These are phyloP conservation scores for Dorcus hopei DNA, from an alignment of 2,888 invertebrate species.

Conservation along the genomic window DNA sequence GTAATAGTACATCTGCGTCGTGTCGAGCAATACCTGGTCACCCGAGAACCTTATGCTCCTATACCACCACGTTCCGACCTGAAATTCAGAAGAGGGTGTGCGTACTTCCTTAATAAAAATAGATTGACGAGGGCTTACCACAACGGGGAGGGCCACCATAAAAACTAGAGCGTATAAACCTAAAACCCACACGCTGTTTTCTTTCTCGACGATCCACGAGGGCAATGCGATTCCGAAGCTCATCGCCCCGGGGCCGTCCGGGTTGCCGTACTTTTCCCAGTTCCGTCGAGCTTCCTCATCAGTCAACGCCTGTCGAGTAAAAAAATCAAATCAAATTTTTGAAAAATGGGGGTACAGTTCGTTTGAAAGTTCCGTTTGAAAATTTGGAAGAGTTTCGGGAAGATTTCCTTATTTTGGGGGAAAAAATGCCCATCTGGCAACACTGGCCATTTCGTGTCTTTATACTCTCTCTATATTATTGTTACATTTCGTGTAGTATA, in stretches of 20 bases:
- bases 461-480: too few relatives aligned
- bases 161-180: conserved; percentile 94
- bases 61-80: conserved; percentile 98
- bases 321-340: neutral
- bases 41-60: conserved; percentile 95
- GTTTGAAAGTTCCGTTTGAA: too few relatives aligned
- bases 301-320: conserved; percentile 71
- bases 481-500: too few relatives aligned
- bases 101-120: neutral
- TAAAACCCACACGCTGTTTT: conserved; percentile 97
- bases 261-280: conserved; percentile 99
- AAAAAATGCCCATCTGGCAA: too few relatives aligned
- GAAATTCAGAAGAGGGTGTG: conserved; percentile 22
- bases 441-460: too few relatives aligned
- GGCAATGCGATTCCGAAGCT: conserved; percentile 99
- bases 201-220: conserved; percentile 99
- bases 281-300: conserved; percentile 96
- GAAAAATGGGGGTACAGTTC: too few relatives aligned
- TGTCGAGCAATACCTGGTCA: conserved; percentile 93
- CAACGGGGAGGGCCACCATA: conserved; percentile 92
- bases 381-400: neutral
- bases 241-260: conserved; percentile 99
- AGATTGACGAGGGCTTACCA: conserved; percentile 53
- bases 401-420: too few relatives aligned
- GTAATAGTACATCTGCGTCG: conserved; percentile 94